Conservation (phyloP, 2,888 invertebrate genomes). For the Candidula unifasciata region DNA sequence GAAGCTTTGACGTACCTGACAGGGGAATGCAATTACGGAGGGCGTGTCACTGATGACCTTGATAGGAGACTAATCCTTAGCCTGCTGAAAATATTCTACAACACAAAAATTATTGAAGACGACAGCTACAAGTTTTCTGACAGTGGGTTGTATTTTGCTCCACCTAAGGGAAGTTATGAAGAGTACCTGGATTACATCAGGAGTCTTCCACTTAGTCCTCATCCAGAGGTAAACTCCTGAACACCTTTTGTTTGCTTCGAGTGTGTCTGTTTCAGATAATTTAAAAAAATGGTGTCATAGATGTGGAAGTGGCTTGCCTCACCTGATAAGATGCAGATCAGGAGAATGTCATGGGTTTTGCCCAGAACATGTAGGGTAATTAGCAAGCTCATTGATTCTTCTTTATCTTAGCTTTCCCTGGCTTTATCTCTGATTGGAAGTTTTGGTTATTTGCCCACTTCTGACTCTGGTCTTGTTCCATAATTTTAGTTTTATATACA, state of each 20-base stretch:
- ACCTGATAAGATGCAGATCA: no score
- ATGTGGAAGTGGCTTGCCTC: no score
- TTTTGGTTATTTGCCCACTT: no score
- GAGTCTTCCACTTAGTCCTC: slow-evolving; percentile 74
- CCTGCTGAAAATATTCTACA: slow-evolving; percentile 75
- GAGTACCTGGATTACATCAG: slow-evolving; percentile 75
- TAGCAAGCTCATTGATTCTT: no score
- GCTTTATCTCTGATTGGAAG: no score
- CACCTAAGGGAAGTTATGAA: slow-evolving; percentile 72
- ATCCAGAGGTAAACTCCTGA: slow-evolving; percentile 72
- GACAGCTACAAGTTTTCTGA: slow-evolving; percentile 72
- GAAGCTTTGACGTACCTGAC: slow-evolving; percentile 77
- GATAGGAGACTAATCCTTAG: slow-evolving; percentile 76
- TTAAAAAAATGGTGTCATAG: no score
- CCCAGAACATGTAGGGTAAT: no score
- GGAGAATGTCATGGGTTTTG: no score
- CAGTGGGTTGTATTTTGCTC: slow-evolving; percentile 74
- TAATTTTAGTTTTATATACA: no score
- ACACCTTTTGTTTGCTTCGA: neutral
- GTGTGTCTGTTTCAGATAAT: no score
- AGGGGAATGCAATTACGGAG: slow-evolving; percentile 78
- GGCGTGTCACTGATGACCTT: slow-evolving; percentile 77
- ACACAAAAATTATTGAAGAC: slow-evolving; percentile 65
- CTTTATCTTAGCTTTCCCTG: no score
- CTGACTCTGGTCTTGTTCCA: no score